Conservation (phyloP, 1,140 invertebrate genomes). For the Melipona quadrifasciata region DNA sequence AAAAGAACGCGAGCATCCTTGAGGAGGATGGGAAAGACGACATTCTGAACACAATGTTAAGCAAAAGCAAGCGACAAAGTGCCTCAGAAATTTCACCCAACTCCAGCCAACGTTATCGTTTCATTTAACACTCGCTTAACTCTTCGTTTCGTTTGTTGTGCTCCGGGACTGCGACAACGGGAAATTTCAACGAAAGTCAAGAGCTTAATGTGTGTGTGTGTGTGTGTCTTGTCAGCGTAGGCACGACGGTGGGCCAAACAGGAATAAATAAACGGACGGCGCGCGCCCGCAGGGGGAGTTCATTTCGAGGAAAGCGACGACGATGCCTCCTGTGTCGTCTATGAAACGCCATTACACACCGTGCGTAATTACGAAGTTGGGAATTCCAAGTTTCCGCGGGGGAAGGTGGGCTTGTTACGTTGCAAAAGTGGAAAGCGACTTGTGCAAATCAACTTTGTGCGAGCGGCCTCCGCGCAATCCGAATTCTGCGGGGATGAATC, state of each 20-base stretch:
- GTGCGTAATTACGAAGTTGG: constrained; percentile 21
- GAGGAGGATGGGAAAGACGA: no score
- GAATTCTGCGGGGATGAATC: not conserved
- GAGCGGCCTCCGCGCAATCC: not conserved
- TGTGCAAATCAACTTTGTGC: not conserved
- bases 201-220: not conserved
- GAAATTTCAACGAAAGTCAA: not conserved
- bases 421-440: not conserved
- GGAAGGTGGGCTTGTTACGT: not conserved
- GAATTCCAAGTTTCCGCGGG: not conserved
- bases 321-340: constrained; percentile 31
- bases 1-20: no score
- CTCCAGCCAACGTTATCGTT: no score
- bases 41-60: no score
- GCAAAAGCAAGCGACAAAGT: no score
- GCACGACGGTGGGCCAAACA: not conserved
- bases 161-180: no score
- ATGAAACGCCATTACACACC: constrained; percentile 23
- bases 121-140: no score
- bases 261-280: constrained; percentile 22
- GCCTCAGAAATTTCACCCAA: no score
- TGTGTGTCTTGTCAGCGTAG: no score
- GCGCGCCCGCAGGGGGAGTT: not conserved
- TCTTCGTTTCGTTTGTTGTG: no score
- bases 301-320: constrained; percentile 4